Evolutionary conservation across 2,797 vertebrate genomes (phyloP).

Genomic region (Sebastes baramenuke): DNA sequence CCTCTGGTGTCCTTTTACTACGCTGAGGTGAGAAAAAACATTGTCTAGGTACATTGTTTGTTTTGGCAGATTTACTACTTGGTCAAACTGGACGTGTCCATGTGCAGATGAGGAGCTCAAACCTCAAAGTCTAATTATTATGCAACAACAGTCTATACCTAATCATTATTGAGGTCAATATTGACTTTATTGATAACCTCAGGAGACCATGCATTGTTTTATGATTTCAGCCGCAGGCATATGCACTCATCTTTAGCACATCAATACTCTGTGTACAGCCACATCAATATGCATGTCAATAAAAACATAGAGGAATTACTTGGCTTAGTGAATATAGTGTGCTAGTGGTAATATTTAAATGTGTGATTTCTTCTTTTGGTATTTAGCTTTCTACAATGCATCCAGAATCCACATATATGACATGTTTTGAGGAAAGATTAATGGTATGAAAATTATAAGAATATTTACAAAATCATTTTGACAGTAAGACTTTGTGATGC

Average conservation of each 20-base stretch:
- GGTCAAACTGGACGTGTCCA: neutral
- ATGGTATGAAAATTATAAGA: neutral
- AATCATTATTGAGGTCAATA: slow-evolving; percentile 12
- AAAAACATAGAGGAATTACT: neutral
- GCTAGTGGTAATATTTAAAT: neutral
- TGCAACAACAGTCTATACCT: neutral
- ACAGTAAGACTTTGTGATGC: neutral
- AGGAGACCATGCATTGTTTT: neutral
- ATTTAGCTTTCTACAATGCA: neutral
- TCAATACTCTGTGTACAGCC: neutral
- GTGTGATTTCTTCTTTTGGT: neutral
- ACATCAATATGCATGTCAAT: slow-evolving; percentile 31
- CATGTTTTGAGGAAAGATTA: neutral
- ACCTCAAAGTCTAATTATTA: neutral
- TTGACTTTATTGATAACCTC: slow-evolving; percentile 10
- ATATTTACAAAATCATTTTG: neutral
- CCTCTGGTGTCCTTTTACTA: slow-evolving; percentile 66
- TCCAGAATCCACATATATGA: neutral
- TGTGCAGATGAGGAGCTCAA: neutral
- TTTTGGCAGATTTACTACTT: slow-evolving; percentile 34
- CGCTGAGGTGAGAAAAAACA: slow-evolving; percentile 41
- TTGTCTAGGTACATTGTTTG: slow-evolving; percentile 38
- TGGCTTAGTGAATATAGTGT: neutral
- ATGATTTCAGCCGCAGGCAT: neutral
- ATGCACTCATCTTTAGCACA: slow-evolving; percentile 1